phyloP scores from a whole-genome alignment of 64 coral and sea anemone species.

The Actinia equina region DNA sequence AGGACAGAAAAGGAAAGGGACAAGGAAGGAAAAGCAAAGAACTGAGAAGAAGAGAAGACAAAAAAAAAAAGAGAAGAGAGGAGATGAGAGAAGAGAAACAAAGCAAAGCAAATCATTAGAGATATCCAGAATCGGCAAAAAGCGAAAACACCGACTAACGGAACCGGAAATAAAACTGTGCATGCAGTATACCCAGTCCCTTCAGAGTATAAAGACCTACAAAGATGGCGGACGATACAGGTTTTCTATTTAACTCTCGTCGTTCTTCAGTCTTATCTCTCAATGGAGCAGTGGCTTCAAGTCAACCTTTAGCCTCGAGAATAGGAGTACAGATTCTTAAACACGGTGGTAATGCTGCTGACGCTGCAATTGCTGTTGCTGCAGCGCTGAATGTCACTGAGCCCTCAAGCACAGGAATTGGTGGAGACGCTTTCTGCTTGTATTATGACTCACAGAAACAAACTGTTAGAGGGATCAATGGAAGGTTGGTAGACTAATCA shows the following conservation, averaged over 20 bases:
- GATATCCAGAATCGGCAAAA: too few relatives aligned
- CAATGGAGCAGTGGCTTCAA: constrained; percentile 76
- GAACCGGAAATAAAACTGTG: background rate
- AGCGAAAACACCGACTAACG: background rate
- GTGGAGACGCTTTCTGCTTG: constrained; percentile 91
- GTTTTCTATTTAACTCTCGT: constrained; percentile 65
- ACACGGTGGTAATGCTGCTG: constrained; percentile 94
- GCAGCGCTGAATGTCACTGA: constrained; percentile 86
- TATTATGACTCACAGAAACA: constrained; percentile 81
- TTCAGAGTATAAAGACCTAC: background rate
- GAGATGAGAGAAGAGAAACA: too few relatives aligned
- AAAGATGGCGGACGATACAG: background rate
- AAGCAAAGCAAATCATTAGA: too few relatives aligned
- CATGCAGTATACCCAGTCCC: background rate
- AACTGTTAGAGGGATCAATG: constrained; percentile 84
- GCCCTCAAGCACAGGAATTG: constrained; percentile 89
- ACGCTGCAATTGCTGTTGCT: constrained; percentile 87
- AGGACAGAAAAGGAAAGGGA: too few relatives aligned
- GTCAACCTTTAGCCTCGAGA: constrained; percentile 79
- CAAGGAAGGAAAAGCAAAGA: too few relatives aligned
- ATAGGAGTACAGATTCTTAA: constrained; percentile 76
- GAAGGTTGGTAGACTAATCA: constrained; percentile 52
- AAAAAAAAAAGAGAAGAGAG: too few relatives aligned
- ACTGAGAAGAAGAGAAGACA: too few relatives aligned
- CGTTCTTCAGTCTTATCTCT: constrained; percentile 89